Evolutionary conservation across 2,113 vertebrate genomes (phyloP).

Genomic region (Mormyrus lacerda): DNA sequence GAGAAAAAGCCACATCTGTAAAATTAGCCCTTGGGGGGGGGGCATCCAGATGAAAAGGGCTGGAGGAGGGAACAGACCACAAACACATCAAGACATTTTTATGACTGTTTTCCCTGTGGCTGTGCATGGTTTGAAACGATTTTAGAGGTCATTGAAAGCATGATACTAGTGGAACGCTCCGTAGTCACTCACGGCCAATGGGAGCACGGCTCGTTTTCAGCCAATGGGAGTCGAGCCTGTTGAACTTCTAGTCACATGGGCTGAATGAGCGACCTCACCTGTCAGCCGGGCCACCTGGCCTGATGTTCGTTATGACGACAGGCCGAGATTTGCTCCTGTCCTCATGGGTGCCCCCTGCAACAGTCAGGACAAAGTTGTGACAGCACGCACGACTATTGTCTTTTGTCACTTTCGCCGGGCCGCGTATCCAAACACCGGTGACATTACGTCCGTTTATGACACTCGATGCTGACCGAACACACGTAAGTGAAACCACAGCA

Average conservation of each 20-base stretch:
- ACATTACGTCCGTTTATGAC: not conserved
- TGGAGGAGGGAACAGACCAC: not conserved
- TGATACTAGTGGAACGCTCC: not conserved
- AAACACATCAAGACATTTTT: not conserved
- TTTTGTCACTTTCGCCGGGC: not conserved
- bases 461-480: not conserved
- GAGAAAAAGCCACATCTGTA: not conserved
- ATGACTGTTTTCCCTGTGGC: not conserved
- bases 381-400: not conserved
- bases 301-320: conserved; percentile 88
- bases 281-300: conserved; percentile 90
- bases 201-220: not conserved
- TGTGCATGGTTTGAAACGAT: not conserved
- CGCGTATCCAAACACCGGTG: not conserved
- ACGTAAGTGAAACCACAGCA: not conserved
- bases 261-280: conserved; percentile 61
- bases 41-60: not conserved
- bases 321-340: conserved; percentile 98
- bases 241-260: not conserved
- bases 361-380: not conserved
- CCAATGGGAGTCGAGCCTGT: not conserved
- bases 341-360: conserved; percentile 82
- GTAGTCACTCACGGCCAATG: not conserved
- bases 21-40: not conserved
- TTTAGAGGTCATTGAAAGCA: not conserved